These are phyloP conservation scores for Dolichallabes microphthalmus DNA, from an alignment of 2,113 vertebrate species.

Conservation along the genomic window DNA sequence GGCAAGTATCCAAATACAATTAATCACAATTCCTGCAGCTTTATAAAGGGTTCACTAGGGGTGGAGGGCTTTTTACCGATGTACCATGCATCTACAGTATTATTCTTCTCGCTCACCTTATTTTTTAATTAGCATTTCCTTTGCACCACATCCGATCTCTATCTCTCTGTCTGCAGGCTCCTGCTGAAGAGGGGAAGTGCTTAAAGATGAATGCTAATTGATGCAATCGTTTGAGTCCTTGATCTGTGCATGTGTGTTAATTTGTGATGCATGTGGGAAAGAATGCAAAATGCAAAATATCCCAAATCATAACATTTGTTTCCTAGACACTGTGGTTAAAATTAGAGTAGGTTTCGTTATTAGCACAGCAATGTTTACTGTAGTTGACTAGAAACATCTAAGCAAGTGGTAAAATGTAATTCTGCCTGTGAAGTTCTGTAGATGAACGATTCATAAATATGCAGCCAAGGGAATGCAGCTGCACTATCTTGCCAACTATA, in stretches of 20 bases:
- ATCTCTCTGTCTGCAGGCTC: slow-evolving; percentile 10
- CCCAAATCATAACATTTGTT: neutral
- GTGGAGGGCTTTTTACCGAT: neutral
- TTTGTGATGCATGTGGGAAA: neutral
- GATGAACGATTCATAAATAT: slow-evolving; percentile 31
- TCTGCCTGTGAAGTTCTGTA: slow-evolving; percentile 12
- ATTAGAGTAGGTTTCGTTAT: neutral
- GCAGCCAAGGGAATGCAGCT: slow-evolving; percentile 37
- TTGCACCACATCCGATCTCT: slow-evolving; percentile 7
- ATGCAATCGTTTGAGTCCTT: neutral
- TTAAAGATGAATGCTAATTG: neutral
- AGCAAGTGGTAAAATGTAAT: neutral
- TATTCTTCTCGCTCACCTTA: slow-evolving; percentile 10
- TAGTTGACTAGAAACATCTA: neutral
- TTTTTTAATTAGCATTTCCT: slow-evolving; percentile 13
- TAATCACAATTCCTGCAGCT: slow-evolving; percentile 7
- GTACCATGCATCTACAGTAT: neutral
- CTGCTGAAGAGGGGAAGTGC: neutral
- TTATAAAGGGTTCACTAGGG: neutral
- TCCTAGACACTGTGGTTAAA: neutral
- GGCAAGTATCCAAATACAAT: slow-evolving; percentile 16
- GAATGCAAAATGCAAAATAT: neutral
- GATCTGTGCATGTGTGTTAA: slow-evolving; percentile 17
- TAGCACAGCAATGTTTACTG: no score
- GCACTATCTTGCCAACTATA: slow-evolving; percentile 14